Percentiles rank a stretch among this genome's conserved stretches.
Evolutionary conservation across 2,113 vertebrate genomes (phyloP).

Genomic region (Dolichotis patagonum): DNA sequence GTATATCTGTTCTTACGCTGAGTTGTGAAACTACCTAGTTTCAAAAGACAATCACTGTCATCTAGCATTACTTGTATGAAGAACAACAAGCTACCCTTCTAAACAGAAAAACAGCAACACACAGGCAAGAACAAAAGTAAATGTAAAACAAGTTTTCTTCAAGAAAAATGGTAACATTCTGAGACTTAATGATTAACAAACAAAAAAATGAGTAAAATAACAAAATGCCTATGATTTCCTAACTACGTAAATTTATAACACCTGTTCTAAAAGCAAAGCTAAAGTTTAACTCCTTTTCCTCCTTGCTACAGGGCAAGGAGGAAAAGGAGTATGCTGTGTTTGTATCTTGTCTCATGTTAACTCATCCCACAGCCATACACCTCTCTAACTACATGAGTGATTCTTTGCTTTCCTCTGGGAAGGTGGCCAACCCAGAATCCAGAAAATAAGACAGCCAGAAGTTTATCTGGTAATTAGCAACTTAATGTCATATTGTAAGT

Average conservation of each 20-base stretch:
- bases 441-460: slow-evolving; percentile 42
- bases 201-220: slow-evolving; percentile 54
- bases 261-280: slow-evolving; percentile 4
- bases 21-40: background rate
- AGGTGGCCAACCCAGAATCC: background rate
- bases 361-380: background rate
- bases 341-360: slow-evolving; percentile 1
- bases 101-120: background rate
- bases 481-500: background rate
- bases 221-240: slow-evolving; percentile 19
- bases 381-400: background rate
- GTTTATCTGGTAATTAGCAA: background rate
- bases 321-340: background rate
- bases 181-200: slow-evolving; percentile 5
- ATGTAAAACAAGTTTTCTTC: background rate
- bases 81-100: background rate
- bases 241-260: slow-evolving; percentile 22
- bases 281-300: slow-evolving; percentile 9
- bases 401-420: background rate
- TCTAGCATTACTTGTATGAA: background rate
- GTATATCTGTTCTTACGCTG: background rate
- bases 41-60: background rate
- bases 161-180: background rate
- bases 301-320: background rate
- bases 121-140: background rate